Evolutionary conservation across 2,888 invertebrate species (phyloP).

Genomic region (Pardosa pseudoannulata): DNA sequence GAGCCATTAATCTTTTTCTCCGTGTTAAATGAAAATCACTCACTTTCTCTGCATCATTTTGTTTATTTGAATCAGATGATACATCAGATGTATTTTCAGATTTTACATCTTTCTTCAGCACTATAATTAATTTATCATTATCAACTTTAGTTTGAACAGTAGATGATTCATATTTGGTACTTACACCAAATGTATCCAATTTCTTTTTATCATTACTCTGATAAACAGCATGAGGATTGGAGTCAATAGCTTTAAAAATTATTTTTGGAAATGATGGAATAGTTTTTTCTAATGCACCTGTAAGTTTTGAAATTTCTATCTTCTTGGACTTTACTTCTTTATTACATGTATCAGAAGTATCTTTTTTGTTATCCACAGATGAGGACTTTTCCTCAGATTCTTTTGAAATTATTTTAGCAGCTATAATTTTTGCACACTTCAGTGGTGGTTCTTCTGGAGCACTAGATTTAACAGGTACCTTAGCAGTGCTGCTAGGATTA

Average conservation of each 20-base stretch:
- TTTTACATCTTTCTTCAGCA: conserved; percentile 34
- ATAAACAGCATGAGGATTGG: conserved; percentile 73
- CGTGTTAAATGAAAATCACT: conserved; percentile 71
- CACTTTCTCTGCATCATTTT: background rate
- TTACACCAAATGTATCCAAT: conserved; percentile 5
- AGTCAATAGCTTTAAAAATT: conserved; percentile 69
- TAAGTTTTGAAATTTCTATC: conserved; percentile 41
- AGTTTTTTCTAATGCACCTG: conserved; percentile 20
- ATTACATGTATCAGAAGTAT: background rate
- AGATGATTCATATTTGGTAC: conserved; percentile 22
- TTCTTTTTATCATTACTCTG: conserved; percentile 57
- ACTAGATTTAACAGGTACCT: background rate
- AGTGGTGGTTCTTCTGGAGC: background rate
- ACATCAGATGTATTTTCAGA: background rate
- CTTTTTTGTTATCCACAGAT: background rate
- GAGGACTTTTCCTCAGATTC: background rate
- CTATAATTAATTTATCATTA: conserved; percentile 73
- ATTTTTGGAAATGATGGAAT: conserved; percentile 44
- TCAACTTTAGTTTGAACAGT: conserved; percentile 60
- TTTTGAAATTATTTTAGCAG: background rate
- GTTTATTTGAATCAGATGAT: background rate
- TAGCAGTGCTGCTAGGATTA: background rate
- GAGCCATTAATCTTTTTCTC: conserved; percentile 47
- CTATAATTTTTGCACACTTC: background rate
- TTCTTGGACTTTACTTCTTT: conserved; percentile 36